Evolutionary conservation across 2,113 vertebrate species (phyloP), one percentile per base, ranked within the genome.

Genomic region (Alectura lathami): DNA sequence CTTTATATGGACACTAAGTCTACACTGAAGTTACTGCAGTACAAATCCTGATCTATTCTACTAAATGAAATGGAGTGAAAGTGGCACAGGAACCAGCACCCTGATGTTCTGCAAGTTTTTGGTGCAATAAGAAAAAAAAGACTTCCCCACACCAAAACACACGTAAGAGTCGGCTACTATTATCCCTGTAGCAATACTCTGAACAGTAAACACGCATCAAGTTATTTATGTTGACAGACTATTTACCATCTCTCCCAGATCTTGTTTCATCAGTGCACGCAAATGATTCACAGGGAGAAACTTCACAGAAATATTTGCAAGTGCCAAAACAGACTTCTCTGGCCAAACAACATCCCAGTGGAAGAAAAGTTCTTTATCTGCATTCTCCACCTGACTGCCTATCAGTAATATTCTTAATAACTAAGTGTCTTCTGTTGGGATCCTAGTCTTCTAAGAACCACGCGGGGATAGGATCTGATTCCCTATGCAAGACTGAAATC

Each of bases 401-500:
- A 12, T 17, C 3, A 1, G 47, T 42, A 66, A 51, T 68, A 38
- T 68, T 79, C 51, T 64, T 57, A 43, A 24, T 14, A n/a, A n/a
- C n/a, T n/a, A 63, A 23, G 21, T 32, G 47, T 66, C 83, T 83
- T 80, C 76, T 54, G 59, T 1, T 80, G 43, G 59, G 64, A 80
- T 77, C 85, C 70, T 86, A 36, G 78, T 59, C 74, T 60, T 80
- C 42, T n/a, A 51, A 15, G 5, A 34, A 34, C 5, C 24, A 12
- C 42, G 5, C 48, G 68, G 88, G 43, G n/a, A 79, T 64, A 72
- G 83, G 68, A 74, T 43, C 60, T 2, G 1, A 34, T 20, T 8
- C 64, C 50, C 78, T 91, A 14, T 73, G 92, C 82, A 88, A 88
- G 91, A 26, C 64, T 36, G 68, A 57, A 30, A 50, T 51, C 63